Evolutionary conservation across 1,140 invertebrate species (phyloP).

Genomic region (Cecropterus lyciades): DNA sequence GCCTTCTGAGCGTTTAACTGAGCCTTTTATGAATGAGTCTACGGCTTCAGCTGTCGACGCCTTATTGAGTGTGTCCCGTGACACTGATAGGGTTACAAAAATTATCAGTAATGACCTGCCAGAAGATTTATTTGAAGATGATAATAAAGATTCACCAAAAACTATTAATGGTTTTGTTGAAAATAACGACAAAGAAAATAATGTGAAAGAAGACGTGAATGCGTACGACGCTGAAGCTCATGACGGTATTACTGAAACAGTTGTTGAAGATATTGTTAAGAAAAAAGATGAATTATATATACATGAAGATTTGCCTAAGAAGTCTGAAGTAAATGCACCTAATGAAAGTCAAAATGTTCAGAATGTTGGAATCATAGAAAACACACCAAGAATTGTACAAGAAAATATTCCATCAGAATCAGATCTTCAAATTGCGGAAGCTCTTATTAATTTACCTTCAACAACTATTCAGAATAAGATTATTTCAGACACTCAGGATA

Average conservation of each 20-base stretch:
- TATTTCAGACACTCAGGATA: slow-evolving; percentile 44
- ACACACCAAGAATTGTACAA: slow-evolving; percentile 29
- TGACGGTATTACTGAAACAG: slow-evolving; percentile 16
- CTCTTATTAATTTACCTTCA: slow-evolving; percentile 77
- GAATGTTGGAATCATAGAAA: slow-evolving; percentile 5
- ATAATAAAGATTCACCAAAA: slow-evolving; percentile 52
- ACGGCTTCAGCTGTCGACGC: slow-evolving; percentile 77
- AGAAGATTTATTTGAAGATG: slow-evolving; percentile 79
- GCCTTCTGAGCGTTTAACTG: slow-evolving; percentile 39
- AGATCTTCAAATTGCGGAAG: slow-evolving; percentile 78
- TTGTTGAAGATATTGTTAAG: slow-evolving; percentile 9
- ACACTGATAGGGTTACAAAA: slow-evolving; percentile 74
- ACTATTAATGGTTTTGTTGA: slow-evolving; percentile 32
- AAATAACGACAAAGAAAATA: slow-evolving; percentile 34
- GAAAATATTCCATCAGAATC: slow-evolving; percentile 70
- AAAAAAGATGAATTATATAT: slow-evolving; percentile 9
- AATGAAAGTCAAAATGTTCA: slow-evolving; percentile 34
- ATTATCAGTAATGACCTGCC: slow-evolving; percentile 72
- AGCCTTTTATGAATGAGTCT: slow-evolving; percentile 70
- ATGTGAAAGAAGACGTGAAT: slow-evolving; percentile 3
- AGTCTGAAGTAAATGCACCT: slow-evolving; percentile 8
- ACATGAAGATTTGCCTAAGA: slow-evolving; percentile 18
- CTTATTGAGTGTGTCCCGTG: slow-evolving; percentile 72
- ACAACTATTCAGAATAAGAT: slow-evolving; percentile 65
- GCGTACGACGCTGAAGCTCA: slow-evolving; percentile 1